phyloP scores from a whole-genome alignment of 1,140 invertebrate species.

The Onthophagus taurus region DNA sequence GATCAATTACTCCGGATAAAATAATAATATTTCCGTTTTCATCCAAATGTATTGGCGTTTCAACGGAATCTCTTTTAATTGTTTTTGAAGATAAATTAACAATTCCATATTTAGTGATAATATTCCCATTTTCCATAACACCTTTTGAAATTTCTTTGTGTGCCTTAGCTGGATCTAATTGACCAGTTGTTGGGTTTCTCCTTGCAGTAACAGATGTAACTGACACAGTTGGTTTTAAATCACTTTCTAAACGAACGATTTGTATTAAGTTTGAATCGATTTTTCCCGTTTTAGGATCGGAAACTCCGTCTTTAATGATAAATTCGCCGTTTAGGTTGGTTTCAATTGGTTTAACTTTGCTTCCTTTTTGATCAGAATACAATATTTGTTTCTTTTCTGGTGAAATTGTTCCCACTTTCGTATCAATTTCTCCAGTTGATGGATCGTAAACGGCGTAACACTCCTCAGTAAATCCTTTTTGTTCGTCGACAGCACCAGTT shows the following conservation, averaged over 20 bases:
- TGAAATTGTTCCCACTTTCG: constrained; percentile 56
- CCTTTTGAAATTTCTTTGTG: constrained; percentile 47
- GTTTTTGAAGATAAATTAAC: constrained; percentile 41
- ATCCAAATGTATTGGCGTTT: constrained; percentile 41
- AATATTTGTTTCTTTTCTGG: constrained; percentile 47
- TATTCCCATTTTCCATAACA: constrained; percentile 51
- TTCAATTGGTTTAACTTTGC: constrained; percentile 46
- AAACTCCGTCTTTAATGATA: constrained; percentile 45
- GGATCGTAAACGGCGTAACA: constrained; percentile 53
- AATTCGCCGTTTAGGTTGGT: constrained; percentile 50
- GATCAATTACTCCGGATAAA: constrained; percentile 47
- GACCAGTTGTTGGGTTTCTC: constrained; percentile 45
- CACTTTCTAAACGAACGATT: constrained; percentile 41
- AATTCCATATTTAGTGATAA: constrained; percentile 47
- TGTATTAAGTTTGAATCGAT: constrained; percentile 43
- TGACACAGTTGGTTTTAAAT: constrained; percentile 44
- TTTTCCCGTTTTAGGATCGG: constrained; percentile 48
- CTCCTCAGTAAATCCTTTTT: constrained; percentile 51
- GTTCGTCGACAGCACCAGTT: constrained; percentile 52
- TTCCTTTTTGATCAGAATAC: constrained; percentile 44
- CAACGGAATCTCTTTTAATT: constrained; percentile 41
- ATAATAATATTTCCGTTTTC: constrained; percentile 54
- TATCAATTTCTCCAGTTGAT: constrained; percentile 50
- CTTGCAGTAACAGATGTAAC: constrained; percentile 47
- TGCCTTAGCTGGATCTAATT: constrained; percentile 32